Evolutionary conservation across 2,797 vertebrate species (phyloP).

Genomic region (Tenualosa thibaudeaui): DNA sequence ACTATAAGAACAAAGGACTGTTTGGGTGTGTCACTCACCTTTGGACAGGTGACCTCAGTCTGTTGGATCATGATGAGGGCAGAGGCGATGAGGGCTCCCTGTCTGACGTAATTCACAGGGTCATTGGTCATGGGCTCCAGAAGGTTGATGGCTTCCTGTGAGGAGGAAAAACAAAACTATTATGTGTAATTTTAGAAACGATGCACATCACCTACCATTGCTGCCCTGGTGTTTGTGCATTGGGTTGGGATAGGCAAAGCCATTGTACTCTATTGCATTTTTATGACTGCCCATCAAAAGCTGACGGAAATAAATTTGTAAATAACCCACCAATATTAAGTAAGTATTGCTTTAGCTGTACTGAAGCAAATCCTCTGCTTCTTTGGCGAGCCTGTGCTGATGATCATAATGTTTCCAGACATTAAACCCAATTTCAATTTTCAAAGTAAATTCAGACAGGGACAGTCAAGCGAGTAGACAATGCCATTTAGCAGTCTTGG

Average conservation of each 20-base stretch:
- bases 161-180: neutral
- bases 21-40: conserved; percentile 72
- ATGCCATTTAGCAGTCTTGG: neutral
- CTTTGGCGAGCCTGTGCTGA: neutral
- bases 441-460: neutral
- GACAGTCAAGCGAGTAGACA: neutral
- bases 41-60: conserved; percentile 95
- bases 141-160: conserved; percentile 97
- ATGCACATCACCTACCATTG: too few relatives aligned
- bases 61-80: conserved; percentile 99
- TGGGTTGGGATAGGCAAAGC: neutral
- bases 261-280: neutral
- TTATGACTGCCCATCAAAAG: neutral
- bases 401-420: neutral
- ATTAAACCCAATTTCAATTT: neutral
- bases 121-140: conserved; percentile 99
- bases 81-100: conserved; percentile 95
- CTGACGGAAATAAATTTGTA: neutral
- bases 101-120: conserved; percentile 96
- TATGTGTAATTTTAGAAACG: neutral
- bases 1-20: too few relatives aligned
- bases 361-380: neutral
- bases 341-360: neutral
- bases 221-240: neutral
- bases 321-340: neutral